Evolutionary conservation across 1,140 invertebrate species (phyloP), one percentile per base, ranked within the genome.

Genomic region (Homalodisca vitripennis): DNA sequence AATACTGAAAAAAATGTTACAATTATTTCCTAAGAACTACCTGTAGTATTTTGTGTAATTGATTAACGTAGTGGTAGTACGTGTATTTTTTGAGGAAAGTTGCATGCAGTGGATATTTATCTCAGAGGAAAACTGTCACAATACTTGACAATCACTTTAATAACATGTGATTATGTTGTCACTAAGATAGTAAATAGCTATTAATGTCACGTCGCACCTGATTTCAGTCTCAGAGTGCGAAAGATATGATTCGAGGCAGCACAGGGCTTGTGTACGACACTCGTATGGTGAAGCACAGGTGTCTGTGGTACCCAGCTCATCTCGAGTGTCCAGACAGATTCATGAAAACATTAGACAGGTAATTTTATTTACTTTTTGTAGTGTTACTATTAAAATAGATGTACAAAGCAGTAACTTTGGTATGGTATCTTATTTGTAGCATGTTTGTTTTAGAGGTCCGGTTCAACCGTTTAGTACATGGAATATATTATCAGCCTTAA

Each of bases 191-290:
- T 41, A 41, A 17, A 41, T 10, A 41, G 17, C 6, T 41, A 41
- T 41, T 41, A 6, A 10, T 41, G 17, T 6, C 17, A 17, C 17
- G 6, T 41, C 17, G 6, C 6, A 41, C 6, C 34, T 41, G 34
- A n/a, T 51, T 68, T n/a, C 78, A 88, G 84, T 85, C 87, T n/a
- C 83, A 88, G 76, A 85, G 86, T 70, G 82, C 87, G 0, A 88
- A 88, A 76, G 77, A 76, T 0, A 79, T 83, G 74, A 75, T 83
- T 14, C 82, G 82, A 22, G 83, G 83, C 14, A 74, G 82, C 12
- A 96, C 94, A 1, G 93, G 92, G 0, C 77, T 97, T 1, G 84
- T 93, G 48, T 94, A 88, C 74, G 90, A 96, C 77, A 81, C 84
- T 60, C 82, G 84, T 1, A 94, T 95, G 92, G 76, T 82, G 0